A percentile compares a stretch with the other conserved stretches of the same genome.
phyloP scores from a whole-genome alignment of 2,797 vertebrate species.

The Clangula hyemalis region DNA sequence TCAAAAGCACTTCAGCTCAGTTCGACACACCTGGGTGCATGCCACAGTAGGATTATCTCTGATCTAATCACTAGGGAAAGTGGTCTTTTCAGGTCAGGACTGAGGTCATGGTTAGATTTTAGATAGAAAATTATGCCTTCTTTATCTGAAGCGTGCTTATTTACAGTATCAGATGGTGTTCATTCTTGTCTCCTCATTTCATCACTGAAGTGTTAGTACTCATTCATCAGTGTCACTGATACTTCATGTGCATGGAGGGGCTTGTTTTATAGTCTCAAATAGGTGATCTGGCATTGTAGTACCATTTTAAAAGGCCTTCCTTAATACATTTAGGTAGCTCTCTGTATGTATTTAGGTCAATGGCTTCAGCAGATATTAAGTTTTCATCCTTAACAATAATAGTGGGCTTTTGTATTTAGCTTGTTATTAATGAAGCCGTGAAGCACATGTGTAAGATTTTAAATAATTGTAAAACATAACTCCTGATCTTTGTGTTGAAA shows the following conservation, averaged over 20 bases:
- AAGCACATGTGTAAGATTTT: not conserved
- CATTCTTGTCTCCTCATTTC: slow-evolving; percentile 52
- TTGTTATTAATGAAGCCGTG: not conserved
- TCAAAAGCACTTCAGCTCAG: slow-evolving; percentile 51
- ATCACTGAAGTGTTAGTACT: slow-evolving; percentile 63
- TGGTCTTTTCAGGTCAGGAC: slow-evolving; percentile 57
- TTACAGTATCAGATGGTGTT: slow-evolving; percentile 62
- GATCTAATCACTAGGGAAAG: slow-evolving; percentile 64
- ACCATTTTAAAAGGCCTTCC: slow-evolving; percentile 8
- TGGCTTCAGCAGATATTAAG: not conserved
- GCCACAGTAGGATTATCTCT: slow-evolving; percentile 54
- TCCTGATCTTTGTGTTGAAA: slow-evolving; percentile 12
- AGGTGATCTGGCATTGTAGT: not conserved
- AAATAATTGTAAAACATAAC: not conserved
- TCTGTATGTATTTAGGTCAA: not conserved
- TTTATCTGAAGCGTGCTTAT: slow-evolving; percentile 49
- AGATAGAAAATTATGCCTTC: slow-evolving; percentile 47
- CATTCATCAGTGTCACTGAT: slow-evolving; percentile 63
- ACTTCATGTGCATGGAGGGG: not conserved
- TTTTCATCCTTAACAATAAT: slow-evolving; percentile 18
- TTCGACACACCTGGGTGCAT: slow-evolving; percentile 60
- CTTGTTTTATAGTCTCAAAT: not conserved
- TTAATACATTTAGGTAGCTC: not conserved
- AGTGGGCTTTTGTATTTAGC: not conserved
- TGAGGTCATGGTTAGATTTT: slow-evolving; percentile 48